Evolutionary conservation across 1,140 invertebrate genomes (phyloP).

Genomic region (Leptinotarsa undecemlineata): DNA sequence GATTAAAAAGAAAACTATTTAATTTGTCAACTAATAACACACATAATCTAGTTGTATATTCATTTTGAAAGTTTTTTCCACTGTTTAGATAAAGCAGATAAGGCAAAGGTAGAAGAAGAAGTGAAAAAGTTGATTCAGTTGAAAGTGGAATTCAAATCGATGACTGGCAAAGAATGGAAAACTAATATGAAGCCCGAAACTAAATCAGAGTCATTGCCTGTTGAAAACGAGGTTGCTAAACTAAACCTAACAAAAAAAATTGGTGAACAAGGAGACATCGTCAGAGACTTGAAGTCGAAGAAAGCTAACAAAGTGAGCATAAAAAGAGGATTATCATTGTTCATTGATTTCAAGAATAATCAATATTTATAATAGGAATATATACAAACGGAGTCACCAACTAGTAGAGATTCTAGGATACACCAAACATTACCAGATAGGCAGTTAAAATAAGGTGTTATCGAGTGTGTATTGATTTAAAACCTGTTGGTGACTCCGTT

Average conservation of each 20-base stretch:
- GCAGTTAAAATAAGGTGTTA: no score
- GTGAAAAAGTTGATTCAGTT: conserved; percentile 68
- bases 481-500: no score
- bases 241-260: conserved; percentile 54
- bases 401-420: no score
- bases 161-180: conserved; percentile 69
- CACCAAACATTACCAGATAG: no score
- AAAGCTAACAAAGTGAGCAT: conserved; percentile 61
- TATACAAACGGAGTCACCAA: no score
- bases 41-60: no score
- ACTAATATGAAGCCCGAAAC: conserved; percentile 63
- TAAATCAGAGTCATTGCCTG: not conserved
- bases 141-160: conserved; percentile 73
- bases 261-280: conserved; percentile 69
- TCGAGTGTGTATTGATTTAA: no score
- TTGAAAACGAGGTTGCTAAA: conserved; percentile 29
- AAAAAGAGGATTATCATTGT: no score
- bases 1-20: no score
- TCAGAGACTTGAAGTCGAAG: conserved; percentile 71
- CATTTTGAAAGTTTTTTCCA: not conserved
- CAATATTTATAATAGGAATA: no score
- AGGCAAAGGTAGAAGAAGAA: conserved; percentile 62
- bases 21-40: no score
- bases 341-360: no score
- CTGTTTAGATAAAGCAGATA: conserved; percentile 64